Evolutionary conservation across 1,140 invertebrate species (phyloP), one percentile per base, ranked within the genome.

Genomic region (Heliconius eleuchia): DNA sequence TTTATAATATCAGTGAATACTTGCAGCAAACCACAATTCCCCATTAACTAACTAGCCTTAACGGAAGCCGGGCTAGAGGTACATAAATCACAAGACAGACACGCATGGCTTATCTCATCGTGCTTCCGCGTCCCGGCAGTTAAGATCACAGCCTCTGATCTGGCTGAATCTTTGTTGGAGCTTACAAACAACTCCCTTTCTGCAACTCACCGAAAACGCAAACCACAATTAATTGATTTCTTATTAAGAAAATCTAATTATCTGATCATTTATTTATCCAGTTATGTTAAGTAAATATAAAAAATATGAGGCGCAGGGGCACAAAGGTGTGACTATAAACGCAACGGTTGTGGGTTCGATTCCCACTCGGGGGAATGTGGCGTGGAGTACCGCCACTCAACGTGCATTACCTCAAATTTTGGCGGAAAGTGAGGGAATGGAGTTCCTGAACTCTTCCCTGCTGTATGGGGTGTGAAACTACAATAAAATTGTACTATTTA

Each of bases 121-220:
- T 80, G 78, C 76, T 79, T 80, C 78, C 81, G 71, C 81, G 81
- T 82, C 78, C 50, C 71, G 71, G 81, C 81, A 82, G 81, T 82
- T 82, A 73, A 82, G 78, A 82, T 82, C 78, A 73, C 71, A 52
- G 72, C 52, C 39, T 55, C 71, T 74, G 79, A 80, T 80, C 79
- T 77, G 71, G 52, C 71, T 71, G 18, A 71, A 77, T 77, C 66
- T 57, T 23, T 78, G 70, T 57, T 78, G 57, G 34, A 13, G 55
- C 73, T 72, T 55, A 72, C 50, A 78, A 78, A 71, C 73, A 72
- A 46, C n/a, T 39, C 71, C 42, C 73, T 46, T 74, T 55, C 60
- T 27, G 23, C 60, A 66, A 66, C 4, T 66, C 23, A 66, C 23
- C n/a, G n/a, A 66, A 66, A 30, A 66, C n/a, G 23, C 60, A 13